Evolutionary conservation across 2,797 vertebrate species (phyloP), one percentile per base, ranked within the genome.

Genomic region (Sciaenops ocellatus): DNA sequence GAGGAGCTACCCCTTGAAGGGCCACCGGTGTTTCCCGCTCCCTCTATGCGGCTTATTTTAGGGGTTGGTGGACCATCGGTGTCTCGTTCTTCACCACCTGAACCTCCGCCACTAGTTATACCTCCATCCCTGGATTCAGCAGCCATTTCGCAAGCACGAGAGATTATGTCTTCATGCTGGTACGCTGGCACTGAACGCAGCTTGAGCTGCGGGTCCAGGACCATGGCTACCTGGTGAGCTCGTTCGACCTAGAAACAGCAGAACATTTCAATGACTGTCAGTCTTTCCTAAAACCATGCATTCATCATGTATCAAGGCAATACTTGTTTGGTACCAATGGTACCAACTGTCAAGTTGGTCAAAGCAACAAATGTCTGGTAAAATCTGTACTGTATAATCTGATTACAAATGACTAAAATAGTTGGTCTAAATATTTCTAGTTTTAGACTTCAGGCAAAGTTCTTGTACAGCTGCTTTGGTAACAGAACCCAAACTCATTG

Each of bases 161-260:
- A 95, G 3, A 99, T 97, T 73, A 99, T 99, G 90, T 99, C 98
- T 88, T 99, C 98, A 0, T 99, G 98, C 91, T 99, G 98, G 91
- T 99, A 99, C 0, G 97, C 96, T 0, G 98, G 98, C n/a, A 99
- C 97, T 0, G 97, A 97, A 48, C 98, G 95, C 72, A 99, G 95
- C 87, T 99, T 99, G 85, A 99, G 96, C 91, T 99, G 98, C 1
- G 98, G 98, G 91, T 99, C 98, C 87, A 99, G 94, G 84, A 99
- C 95, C 98, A 99, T 99, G 75, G 98, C 98, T 13, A 99, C 98
- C 89, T 99, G 98, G 91, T 99, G 98, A 0, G 97, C 96, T 0
- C 97, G 96, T 85, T 99, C 98, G 69, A 99, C 97, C 94, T 95
- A 55, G 4, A 78, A 34, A 87, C 15, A 80, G 20, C 78, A 13